These are phyloP conservation scores for Trimorus sp. DNA, from an alignment of 2,888 invertebrate genomes.

Conservation along the genomic window DNA sequence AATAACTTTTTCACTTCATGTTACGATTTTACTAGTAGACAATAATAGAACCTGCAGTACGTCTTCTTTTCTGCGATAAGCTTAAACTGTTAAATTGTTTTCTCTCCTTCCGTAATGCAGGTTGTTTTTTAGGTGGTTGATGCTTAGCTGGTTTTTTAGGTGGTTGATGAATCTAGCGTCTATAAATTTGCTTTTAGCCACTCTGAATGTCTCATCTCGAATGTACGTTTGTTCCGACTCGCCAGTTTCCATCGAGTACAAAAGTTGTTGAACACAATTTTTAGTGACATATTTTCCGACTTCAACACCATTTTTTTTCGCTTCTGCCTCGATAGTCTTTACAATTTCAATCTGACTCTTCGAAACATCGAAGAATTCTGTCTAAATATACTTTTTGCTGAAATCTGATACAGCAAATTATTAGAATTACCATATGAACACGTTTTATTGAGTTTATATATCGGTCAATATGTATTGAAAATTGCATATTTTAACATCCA, in stretches of 20 bases:
- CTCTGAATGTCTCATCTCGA: slow-evolving; percentile 1
- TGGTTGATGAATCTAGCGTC: background rate
- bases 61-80: slow-evolving; percentile 8
- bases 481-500: background rate
- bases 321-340: background rate
- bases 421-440: background rate
- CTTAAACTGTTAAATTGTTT: background rate
- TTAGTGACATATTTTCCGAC: background rate
- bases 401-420: slow-evolving; percentile 1
- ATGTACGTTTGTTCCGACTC: background rate
- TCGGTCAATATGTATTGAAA: slow-evolving; percentile 2
- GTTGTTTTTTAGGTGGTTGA: slow-evolving; percentile 11
- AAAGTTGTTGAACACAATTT: slow-evolving; percentile 2
- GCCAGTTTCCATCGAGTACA: slow-evolving; percentile 10
- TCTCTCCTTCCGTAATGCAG: slow-evolving; percentile 8
- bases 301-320: background rate
- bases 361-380: background rate
- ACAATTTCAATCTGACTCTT: background rate
- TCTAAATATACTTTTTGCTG: background rate
- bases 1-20: slow-evolving; percentile 1
- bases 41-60: background rate
- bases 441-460: background rate
- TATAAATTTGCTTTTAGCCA: slow-evolving; percentile 3
- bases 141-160: slow-evolving; percentile 8
- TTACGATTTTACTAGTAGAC: background rate